A percentile compares a stretch with the other conserved stretches of the same genome.
Conservation (phyloP, 2,888 invertebrate species). For the Orgyia antiqua region DNA sequence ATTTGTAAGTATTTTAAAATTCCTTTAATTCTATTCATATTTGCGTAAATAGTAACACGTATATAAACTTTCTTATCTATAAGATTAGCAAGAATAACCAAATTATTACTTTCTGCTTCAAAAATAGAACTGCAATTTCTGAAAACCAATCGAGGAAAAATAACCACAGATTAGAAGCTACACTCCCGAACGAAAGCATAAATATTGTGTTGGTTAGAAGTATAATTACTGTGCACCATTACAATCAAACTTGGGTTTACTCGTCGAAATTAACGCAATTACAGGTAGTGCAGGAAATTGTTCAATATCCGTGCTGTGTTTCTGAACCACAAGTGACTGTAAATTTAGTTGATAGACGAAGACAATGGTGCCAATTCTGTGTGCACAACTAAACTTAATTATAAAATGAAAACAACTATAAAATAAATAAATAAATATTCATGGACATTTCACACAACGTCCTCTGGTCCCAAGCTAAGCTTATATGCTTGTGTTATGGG, state of each 20-base stretch:
- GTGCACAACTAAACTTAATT: no score
- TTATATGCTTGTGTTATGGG: no score
- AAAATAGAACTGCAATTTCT: slow-evolving; percentile 1
- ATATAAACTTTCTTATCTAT: no score
- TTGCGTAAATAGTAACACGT: no score
- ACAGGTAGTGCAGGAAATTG: slow-evolving; percentile 44
- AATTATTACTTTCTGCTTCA: not conserved
- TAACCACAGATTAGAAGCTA: slow-evolving; percentile 8
- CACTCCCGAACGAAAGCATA: slow-evolving; percentile 10
- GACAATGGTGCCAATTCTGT: no score
- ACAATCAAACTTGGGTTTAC: slow-evolving; percentile 14
- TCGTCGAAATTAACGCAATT: slow-evolving; percentile 40
- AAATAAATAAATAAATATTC: no score
- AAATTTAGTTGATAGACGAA: slow-evolving; percentile 28
- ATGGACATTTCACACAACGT: no score
- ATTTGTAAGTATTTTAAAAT: no score
- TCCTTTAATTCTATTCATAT: no score
- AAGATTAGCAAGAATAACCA: no score
- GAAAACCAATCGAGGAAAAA: slow-evolving; percentile 4
- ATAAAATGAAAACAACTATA: no score
- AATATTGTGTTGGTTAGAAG: slow-evolving; percentile 9
- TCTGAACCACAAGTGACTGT: slow-evolving; percentile 21
- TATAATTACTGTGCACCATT: slow-evolving; percentile 6
- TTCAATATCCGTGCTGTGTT: slow-evolving; percentile 45
- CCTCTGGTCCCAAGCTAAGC: no score